These are phyloP conservation scores for Prosopocoilus inquinatus DNA, from an alignment of 2,888 invertebrate genomes.

Conservation along the genomic window DNA sequence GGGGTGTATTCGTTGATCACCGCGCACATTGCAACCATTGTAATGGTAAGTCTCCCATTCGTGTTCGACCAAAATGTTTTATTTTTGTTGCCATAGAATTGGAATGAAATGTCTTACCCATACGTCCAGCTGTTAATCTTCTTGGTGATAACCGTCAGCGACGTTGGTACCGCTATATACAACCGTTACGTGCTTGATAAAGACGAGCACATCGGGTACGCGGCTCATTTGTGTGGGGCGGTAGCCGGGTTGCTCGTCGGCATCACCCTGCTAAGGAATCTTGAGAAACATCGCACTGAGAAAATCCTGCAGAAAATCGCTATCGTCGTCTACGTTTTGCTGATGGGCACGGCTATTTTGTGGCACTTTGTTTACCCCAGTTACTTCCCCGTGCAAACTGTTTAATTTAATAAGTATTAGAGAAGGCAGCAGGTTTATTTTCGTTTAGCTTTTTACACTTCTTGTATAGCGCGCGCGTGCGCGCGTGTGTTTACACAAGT, in stretches of 20 bases:
- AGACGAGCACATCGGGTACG: conserved; percentile 83
- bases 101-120: conserved; percentile 95
- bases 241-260: conserved; percentile 77
- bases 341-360: conserved; percentile 71
- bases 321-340: conserved; percentile 64
- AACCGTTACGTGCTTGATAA: conserved; percentile 76
- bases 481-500: no score
- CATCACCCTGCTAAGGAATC: conserved; percentile 57
- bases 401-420: not conserved
- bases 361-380: conserved; percentile 69
- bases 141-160: conserved; percentile 74
- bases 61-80: not conserved
- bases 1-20: conserved; percentile 93
- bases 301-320: conserved; percentile 79
- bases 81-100: conserved; percentile 71
- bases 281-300: conserved; percentile 79
- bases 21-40: conserved; percentile 88
- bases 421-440: no score
- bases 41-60: conserved; percentile 42
- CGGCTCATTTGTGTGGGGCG: conserved; percentile 91
- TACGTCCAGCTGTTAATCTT: conserved; percentile 81
- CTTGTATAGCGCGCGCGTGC: no score
- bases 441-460: no score
- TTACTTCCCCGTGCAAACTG: conserved; percentile 46
- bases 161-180: conserved; percentile 89